A percentile compares a stretch with the other conserved stretches of the same genome.
Conservation (phyloP, 2,888 invertebrate species). For the Muscina levida region DNA sequence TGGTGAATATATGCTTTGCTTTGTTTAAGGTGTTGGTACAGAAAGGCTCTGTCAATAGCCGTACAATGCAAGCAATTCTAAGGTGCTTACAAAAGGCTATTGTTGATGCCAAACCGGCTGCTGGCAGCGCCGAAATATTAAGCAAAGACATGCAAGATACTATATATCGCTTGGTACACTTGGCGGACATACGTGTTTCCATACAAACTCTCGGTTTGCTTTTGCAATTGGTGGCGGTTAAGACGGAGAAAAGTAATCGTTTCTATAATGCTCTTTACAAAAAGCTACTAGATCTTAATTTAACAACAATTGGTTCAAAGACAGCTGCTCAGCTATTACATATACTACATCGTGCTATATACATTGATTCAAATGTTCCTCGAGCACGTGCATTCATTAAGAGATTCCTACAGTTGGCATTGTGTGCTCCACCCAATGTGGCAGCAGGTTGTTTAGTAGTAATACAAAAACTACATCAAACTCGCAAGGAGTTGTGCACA, state of each 20-base stretch:
- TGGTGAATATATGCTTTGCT: slow-evolving; percentile 95
- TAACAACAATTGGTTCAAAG: slow-evolving; percentile 82
- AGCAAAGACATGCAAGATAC: slow-evolving; percentile 82
- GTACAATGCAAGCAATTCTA: slow-evolving; percentile 91
- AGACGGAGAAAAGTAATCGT: slow-evolving; percentile 77
- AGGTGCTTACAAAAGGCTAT: slow-evolving; percentile 90
- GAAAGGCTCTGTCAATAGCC: slow-evolving; percentile 88
- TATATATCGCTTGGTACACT: slow-evolving; percentile 89
- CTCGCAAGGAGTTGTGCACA: slow-evolving; percentile 81
- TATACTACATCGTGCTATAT: slow-evolving; percentile 91
- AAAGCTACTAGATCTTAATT: slow-evolving; percentile 89
- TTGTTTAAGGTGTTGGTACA: slow-evolving; percentile 96
- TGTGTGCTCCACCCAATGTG: slow-evolving; percentile 88
- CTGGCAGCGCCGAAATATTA: slow-evolving; percentile 74
- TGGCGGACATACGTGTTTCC: slow-evolving; percentile 87
- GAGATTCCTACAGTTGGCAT: slow-evolving; percentile 86
- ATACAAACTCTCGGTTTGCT: slow-evolving; percentile 80
- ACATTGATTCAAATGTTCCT: slow-evolving; percentile 86
- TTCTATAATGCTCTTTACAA: slow-evolving; percentile 94
- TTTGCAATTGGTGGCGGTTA: slow-evolving; percentile 75
- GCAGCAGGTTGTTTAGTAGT: slow-evolving; percentile 89
- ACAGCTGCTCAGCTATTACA: slow-evolving; percentile 91
- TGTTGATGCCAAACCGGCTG: slow-evolving; percentile 74
- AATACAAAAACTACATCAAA: slow-evolving; percentile 81
- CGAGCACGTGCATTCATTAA: slow-evolving; percentile 93